phyloP scores from a whole-genome alignment of 2,888 invertebrate genomes.

The Creontiades dilutus region DNA sequence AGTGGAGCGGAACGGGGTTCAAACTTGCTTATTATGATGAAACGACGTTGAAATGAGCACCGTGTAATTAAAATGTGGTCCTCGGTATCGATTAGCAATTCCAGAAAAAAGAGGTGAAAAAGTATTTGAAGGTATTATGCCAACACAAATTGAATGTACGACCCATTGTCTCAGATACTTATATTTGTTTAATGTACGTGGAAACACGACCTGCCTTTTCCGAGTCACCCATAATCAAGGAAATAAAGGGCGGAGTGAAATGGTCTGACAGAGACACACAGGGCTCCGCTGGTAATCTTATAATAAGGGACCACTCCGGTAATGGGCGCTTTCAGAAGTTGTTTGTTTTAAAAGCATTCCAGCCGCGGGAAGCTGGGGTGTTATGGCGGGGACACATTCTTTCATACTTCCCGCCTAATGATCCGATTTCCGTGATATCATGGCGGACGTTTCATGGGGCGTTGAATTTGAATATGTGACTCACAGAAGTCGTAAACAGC shows the following conservation, averaged over 20 bases:
- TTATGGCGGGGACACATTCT: not conserved
- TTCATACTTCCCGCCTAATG: not conserved
- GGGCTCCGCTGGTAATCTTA: slow-evolving; percentile 18
- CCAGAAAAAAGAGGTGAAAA: too few species aligned
- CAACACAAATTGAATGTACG: not conserved
- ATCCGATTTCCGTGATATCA: not conserved
- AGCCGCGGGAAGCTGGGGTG: not conserved
- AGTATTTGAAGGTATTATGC: too few species aligned
- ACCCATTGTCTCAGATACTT: not conserved
- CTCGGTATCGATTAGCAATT: too few species aligned
- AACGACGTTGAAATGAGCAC: too few species aligned
- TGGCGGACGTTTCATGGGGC: not conserved
- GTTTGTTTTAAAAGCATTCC: slow-evolving; percentile 23
- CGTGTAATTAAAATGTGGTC: too few species aligned
- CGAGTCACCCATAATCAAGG: slow-evolving; percentile 18
- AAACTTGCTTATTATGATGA: too few species aligned
- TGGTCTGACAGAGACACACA: slow-evolving; percentile 3
- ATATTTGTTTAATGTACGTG: not conserved
- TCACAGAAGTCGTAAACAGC: too few species aligned
- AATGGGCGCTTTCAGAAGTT: slow-evolving; percentile 21
- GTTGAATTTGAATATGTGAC: not conserved
- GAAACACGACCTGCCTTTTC: not conserved
- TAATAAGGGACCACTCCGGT: slow-evolving; percentile 13
- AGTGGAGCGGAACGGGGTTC: too few species aligned
- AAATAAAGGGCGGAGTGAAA: not conserved